These are phyloP conservation scores for Borostomias antarcticus DNA, from an alignment of 2,797 vertebrate species.

Conservation along the genomic window DNA sequence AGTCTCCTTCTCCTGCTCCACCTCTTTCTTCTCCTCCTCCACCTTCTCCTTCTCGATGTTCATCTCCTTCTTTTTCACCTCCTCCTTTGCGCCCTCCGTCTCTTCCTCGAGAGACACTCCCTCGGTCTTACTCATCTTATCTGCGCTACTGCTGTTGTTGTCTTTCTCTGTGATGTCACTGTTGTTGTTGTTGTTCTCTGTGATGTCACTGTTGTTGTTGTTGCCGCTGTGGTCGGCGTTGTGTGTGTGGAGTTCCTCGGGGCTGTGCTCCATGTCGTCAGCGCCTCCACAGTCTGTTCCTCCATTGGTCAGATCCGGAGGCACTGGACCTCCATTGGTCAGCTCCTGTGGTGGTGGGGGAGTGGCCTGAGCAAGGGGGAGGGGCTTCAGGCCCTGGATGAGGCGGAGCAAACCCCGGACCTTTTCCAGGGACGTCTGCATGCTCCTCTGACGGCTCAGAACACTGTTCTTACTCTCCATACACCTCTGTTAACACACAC, in stretches of 20 bases:
- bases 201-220: not conserved
- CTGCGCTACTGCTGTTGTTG: not conserved
- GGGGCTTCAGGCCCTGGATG: conserved; percentile 86
- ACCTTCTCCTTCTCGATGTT: not conserved
- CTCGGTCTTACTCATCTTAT: not conserved
- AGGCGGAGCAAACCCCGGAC: conserved; percentile 86
- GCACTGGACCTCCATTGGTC: conserved; percentile 76
- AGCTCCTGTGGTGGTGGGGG: conserved; percentile 69
- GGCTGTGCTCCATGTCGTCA: conserved; percentile 62
- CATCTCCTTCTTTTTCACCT: not conserved
- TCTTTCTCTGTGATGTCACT: not conserved
- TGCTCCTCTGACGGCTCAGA: conserved; percentile 86
- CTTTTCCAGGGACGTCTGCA: conserved; percentile 89
- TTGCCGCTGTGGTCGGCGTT: not conserved
- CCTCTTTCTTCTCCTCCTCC: not conserved
- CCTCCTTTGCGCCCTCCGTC: not conserved
- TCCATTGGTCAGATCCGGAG: conserved; percentile 77
- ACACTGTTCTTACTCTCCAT: conserved; percentile 88
- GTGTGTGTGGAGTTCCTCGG: conserved; percentile 29
- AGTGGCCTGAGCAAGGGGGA: conserved; percentile 73
- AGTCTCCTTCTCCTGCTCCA: not conserved
- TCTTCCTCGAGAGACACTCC: not conserved
- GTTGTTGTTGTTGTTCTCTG: conserved; percentile 1
- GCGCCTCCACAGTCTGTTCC: conserved; percentile 72
- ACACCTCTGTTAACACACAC: conserved; percentile 77